These are phyloP conservation scores for Sepioteuthis lessoniana DNA, from an alignment of 2,888 invertebrate genomes.

Conservation along the genomic window DNA sequence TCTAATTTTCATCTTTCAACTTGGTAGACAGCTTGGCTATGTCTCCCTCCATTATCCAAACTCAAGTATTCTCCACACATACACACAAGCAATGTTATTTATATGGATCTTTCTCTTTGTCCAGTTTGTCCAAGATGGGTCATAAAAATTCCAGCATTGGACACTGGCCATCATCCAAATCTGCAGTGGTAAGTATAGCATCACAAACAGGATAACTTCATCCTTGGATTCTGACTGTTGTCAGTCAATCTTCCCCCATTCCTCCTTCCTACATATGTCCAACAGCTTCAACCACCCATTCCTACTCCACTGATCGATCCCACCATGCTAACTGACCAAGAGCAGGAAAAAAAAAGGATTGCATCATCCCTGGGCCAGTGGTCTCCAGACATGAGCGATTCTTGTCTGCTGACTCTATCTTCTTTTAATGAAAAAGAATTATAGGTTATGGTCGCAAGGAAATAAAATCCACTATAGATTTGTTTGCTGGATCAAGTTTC, in stretches of 20 bases:
- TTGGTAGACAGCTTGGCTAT: slow-evolving; percentile 3
- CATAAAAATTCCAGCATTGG: slow-evolving; percentile 8
- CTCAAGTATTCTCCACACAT: slow-evolving; percentile 6
- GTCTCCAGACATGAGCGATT: slow-evolving; percentile 21
- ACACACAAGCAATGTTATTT: slow-evolving; percentile 3
- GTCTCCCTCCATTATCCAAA: slow-evolving; percentile 7
- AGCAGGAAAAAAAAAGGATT: not conserved
- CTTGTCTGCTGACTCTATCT: not conserved
- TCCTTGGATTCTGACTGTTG: slow-evolving; percentile 11
- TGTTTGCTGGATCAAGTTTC: slow-evolving; percentile 6
- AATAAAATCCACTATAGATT: not conserved
- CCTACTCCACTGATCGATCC: not conserved
- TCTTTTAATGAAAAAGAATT: slow-evolving; percentile 23
- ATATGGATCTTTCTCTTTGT: slow-evolving; percentile 21
- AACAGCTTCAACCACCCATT: not conserved
- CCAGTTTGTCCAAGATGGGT: slow-evolving; percentile 10
- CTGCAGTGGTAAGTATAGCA: slow-evolving; percentile 33
- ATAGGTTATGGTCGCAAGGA: not conserved
- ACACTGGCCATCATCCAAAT: slow-evolving; percentile 33
- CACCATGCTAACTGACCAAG: not conserved
- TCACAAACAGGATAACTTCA: not conserved
- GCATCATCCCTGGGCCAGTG: not conserved
- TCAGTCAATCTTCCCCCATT: not conserved
- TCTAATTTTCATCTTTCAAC: not conserved
- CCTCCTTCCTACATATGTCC: not conserved